Percentiles rank a stretch among this genome's conserved stretches.
Evolutionary conservation across 2,797 vertebrate species (phyloP).

Genomic region (Hozukius guyotensis): DNA sequence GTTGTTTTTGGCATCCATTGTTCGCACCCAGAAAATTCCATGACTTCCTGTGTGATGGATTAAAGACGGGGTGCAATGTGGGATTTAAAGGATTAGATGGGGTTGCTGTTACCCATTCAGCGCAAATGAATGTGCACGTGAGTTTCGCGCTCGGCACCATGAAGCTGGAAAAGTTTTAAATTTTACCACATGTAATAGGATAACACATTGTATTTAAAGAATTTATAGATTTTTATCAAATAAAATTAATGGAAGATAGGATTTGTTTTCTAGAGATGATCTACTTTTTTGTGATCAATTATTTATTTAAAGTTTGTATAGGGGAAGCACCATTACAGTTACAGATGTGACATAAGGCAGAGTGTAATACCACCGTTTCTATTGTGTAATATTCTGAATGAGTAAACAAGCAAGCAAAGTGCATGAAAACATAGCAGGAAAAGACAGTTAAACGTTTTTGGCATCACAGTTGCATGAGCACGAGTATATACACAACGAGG

Average conservation of each 20-base stretch:
- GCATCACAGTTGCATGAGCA: too few species aligned
- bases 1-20: conserved; percentile 75
- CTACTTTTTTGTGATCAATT: not conserved
- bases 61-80: conserved; percentile 40
- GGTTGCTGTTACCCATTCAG: conserved; percentile 11
- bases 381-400: not conserved
- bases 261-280: not conserved
- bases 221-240: not conserved
- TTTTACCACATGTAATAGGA: not conserved
- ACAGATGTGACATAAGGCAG: not conserved
- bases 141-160: not conserved
- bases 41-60: conserved; percentile 64
- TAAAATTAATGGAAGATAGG: not conserved
- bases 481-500: too few species aligned
- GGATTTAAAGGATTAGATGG: conserved; percentile 70
- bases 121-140: conserved; percentile 8
- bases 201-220: not conserved
- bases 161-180: not conserved
- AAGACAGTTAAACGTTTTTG: not conserved
- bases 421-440: not conserved
- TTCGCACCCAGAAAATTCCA: conserved; percentile 53
- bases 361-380: not conserved
- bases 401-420: not conserved
- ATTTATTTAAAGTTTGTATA: not conserved
- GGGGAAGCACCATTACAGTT: too few species aligned